Evolutionary conservation across 1,140 invertebrate genomes (phyloP), one percentile per base, ranked within the genome.

Genomic region (Bacillus rossius): DNA sequence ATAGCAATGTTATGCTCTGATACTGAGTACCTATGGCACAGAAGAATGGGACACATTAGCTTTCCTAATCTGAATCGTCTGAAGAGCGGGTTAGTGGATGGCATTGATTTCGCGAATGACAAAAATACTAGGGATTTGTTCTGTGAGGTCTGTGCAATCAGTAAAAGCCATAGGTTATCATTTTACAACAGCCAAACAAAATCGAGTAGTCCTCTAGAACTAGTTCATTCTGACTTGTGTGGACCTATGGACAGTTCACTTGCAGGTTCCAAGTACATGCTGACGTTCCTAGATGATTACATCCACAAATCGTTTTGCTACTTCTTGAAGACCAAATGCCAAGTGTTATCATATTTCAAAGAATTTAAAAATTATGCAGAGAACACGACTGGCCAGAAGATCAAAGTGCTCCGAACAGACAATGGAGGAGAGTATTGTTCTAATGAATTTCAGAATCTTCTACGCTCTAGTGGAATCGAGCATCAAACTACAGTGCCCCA

Each of bases 211-310:
- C 29, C 10, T 34, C 43, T 69, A 22, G 47, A 69, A 22, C 25
- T 68, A 1, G 57, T 71, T 3, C 68, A 73, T 48, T 60, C 60
- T 2, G 69, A 73, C 57, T 43, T 72, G 0, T 71, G 66, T 62
- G 70, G 71, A 17, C 70, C 71, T 0, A 67, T 74, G 61, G 61
- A 48, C 14, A 48, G 16, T 8, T 51, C 49, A 22, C 25, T 4
- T 16, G 49, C 19, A 23, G 49, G 49, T 8, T 22, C 49, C 49
- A 59, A 45, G 25, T 59, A 59, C 19, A 34, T 59, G 23, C 37
- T 59, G 45, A 22, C 34, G 8, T 40, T 59, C 16, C 20, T 25
- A 16, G 45, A 59, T 45, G 57, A 53, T 22, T 57, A 22, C n/a
- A 23, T 4, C 8, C 17, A 41, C 38, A 58, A 54, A 57, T n/a